Base-by-base conservation (phyloP, 2,888 invertebrate genomes). In the Aporophyla nigra region DNA sequence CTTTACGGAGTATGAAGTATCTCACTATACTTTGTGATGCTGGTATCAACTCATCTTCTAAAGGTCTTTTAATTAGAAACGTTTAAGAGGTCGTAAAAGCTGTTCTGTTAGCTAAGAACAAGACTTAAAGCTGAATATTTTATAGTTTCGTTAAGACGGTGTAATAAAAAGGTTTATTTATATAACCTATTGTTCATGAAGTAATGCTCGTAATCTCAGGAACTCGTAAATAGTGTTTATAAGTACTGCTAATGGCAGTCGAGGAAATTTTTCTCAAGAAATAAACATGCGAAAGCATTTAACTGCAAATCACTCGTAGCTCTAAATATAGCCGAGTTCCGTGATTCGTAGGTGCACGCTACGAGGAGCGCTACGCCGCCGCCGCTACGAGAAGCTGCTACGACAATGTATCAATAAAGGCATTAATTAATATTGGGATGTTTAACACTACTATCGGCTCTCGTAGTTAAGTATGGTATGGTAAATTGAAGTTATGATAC, bases 261-360 rank as follows among this genome's bases (percentile, higher is more conserved):
- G 40, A 63, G 53, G 56, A 46, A 70, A 67, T 78, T 85, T 76
- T 83, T 80, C 58, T 74, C 21, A 62, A 77, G 78, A 59, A 72
- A 86, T 77, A 70, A 79, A 79, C 76, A 85, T 78, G 77, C 80
- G 51, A 83, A 83, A 78, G 74, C 74, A 66, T 74, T 85, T 83
- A 79, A 69, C 51, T 74, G 76, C 81, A 82, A 82, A 87, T 75
- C 73, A 78, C 68, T 86, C 54, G 76, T 72, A 78, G 77, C 76
- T 54, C 63, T 86, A 83, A 85, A 86, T 83, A 78, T 76, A 87
- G 74, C 63, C n/a, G 54, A 40, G 67, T 76, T 71, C 65, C 56
- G 76, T 76, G 61, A 66, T 71, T 78, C 80, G 84, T 83, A 82
- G 78, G 75, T 78, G 81, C 87, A 83, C 83, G 86, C 90, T 86